Percentiles rank a stretch among this genome's conserved stretches.
phyloP scores from a whole-genome alignment of 2,113 vertebrate species.

The Plecturocebus donacophilus region DNA sequence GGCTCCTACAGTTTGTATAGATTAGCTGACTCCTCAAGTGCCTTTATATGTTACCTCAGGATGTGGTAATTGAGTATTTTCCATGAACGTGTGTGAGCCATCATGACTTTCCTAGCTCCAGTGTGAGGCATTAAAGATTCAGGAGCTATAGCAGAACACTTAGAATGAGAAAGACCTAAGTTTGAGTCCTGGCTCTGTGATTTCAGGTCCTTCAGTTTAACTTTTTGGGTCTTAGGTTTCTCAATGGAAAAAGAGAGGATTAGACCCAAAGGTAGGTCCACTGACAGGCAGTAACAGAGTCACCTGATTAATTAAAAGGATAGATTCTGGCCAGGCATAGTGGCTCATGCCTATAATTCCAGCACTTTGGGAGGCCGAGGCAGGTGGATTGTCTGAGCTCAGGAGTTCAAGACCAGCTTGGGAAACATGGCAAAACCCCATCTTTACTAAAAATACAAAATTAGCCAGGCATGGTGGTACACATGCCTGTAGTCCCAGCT shows the following conservation, averaged over 20 bases:
- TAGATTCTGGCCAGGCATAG: no score
- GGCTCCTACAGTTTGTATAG: neutral
- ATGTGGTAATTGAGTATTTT: neutral
- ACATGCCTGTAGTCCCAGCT: no score
- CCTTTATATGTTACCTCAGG: neutral
- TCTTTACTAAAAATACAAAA: no score
- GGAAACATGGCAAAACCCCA: no score
- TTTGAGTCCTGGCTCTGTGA: neutral
- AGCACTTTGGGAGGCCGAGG: no score
- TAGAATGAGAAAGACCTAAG: neutral
- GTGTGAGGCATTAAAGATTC: neutral
- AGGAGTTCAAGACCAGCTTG: no score
- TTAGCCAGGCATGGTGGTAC: no score
- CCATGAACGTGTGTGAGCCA: neutral
- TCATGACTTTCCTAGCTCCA: neutral
- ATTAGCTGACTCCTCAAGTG: neutral
- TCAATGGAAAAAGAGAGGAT: neutral
- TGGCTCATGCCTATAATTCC: no score
- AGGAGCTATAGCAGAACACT: neutral
- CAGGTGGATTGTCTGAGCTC: no score
- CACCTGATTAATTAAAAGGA: neutral
- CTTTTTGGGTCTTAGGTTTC: conserved; percentile 7
- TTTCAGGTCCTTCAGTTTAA: neutral
- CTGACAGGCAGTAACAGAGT: neutral
- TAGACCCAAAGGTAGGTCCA: neutral